These are phyloP conservation scores for Sphaeramia orbicularis DNA, from an alignment of 2,797 vertebrate genomes.

Conservation along the genomic window DNA sequence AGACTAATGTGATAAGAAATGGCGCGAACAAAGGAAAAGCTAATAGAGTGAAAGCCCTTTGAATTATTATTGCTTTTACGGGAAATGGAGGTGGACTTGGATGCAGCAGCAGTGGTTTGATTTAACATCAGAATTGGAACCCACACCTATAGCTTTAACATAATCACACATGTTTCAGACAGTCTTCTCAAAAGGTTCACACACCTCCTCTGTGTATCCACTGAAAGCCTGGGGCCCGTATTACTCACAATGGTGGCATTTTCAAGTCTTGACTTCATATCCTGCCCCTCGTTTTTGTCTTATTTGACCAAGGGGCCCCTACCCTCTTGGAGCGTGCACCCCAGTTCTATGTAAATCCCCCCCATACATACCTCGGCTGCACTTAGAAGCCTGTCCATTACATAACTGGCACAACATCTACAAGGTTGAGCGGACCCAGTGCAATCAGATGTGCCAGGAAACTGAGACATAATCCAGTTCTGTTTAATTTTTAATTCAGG, in stretches of 20 bases:
- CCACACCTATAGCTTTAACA: conserved; percentile 25
- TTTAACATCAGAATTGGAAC: conserved; percentile 2
- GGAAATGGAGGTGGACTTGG: conserved; percentile 30
- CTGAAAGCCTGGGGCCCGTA: conserved; percentile 54
- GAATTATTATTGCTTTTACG: conserved; percentile 35
- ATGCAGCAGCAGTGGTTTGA: conserved; percentile 1
- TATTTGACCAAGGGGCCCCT: conserved; percentile 58
- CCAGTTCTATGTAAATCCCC: conserved; percentile 69
- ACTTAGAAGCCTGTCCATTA: conserved; percentile 54
- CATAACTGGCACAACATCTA: conserved; percentile 50
- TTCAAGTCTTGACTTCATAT: conserved; percentile 78
- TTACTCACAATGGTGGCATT: conserved; percentile 73
- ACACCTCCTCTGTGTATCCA: conserved; percentile 47
- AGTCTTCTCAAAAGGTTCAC: conserved; percentile 48
- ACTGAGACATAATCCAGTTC: background rate
- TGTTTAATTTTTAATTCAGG: conserved; percentile 49
- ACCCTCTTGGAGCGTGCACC: conserved; percentile 58
- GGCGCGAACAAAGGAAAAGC: conserved; percentile 41
- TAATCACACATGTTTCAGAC: conserved; percentile 34
- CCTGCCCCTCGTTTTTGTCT: conserved; percentile 68
- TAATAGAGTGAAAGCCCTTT: conserved; percentile 17
- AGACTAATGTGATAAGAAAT: conserved; percentile 55
- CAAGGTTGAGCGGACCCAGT: conserved; percentile 6
- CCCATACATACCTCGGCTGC: conserved; percentile 66
- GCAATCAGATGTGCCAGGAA: conserved; percentile 21